phyloP scores from a whole-genome alignment of 2,888 invertebrate species.

The Polietes domitor region DNA sequence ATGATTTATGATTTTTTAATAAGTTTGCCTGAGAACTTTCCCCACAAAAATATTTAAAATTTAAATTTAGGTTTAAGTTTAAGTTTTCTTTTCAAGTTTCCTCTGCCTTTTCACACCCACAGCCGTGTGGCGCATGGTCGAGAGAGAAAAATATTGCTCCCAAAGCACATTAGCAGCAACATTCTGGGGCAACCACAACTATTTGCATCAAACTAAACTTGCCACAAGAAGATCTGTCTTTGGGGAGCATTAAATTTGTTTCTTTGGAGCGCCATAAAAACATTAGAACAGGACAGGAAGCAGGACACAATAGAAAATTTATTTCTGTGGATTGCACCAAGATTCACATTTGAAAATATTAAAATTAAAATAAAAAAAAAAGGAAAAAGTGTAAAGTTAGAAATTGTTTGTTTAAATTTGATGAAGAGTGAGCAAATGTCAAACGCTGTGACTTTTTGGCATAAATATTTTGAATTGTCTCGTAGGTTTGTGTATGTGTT shows the following conservation, averaged over 20 bases:
- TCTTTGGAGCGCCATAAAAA: background rate
- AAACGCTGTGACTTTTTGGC: too few species aligned
- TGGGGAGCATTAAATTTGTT: slow-evolving; percentile 1
- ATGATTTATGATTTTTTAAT: slow-evolving; percentile 5
- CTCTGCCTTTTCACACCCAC: background rate
- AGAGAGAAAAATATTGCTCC: background rate
- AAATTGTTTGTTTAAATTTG: too few species aligned
- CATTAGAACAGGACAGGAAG: background rate
- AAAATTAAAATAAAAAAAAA: too few species aligned
- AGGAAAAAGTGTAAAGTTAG: too few species aligned
- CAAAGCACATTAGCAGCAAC: background rate
- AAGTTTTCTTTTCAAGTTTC: background rate
- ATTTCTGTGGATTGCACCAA: background rate
- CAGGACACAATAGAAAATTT: background rate
- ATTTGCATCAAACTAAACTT: slow-evolving; percentile 9
- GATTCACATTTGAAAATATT: background rate
- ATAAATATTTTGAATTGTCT: too few species aligned
- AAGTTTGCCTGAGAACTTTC: background rate
- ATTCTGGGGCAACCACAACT: background rate
- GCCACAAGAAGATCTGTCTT: slow-evolving; percentile 5
- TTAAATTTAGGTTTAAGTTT: background rate
- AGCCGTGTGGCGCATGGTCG: background rate
- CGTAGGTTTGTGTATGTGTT: too few species aligned
- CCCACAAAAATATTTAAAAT: background rate
- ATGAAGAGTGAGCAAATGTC: too few species aligned